These are phyloP conservation scores for Tigriopus japonicus DNA, from an alignment of 1,140 invertebrate genomes.

Conservation along the genomic window DNA sequence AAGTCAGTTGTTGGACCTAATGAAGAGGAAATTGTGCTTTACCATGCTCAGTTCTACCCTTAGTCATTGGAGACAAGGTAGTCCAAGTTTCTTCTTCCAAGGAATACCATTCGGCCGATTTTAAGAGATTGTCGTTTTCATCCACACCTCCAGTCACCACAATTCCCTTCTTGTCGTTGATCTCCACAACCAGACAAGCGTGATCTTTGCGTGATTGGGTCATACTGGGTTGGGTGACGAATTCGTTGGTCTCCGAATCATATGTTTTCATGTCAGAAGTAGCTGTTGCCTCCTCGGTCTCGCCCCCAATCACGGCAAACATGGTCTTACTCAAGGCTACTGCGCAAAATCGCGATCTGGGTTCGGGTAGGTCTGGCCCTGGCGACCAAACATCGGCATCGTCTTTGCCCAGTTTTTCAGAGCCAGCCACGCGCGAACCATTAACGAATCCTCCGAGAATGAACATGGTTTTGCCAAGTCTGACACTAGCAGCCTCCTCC, in stretches of 20 bases:
- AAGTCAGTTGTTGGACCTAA: not conserved
- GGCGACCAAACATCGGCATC: not conserved
- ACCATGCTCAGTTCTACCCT: constrained; percentile 6
- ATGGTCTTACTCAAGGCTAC: not conserved
- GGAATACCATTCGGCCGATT: constrained; percentile 1
- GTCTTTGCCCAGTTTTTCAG: not conserved
- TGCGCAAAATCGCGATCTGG: not conserved
- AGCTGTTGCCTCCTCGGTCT: not conserved
- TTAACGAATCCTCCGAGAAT: constrained; percentile 9
- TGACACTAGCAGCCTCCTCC: constrained; percentile 9
- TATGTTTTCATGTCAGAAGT: constrained; percentile 5
- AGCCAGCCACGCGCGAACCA: not conserved
- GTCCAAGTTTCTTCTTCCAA: constrained; percentile 4
- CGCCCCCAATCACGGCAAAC: constrained; percentile 6
- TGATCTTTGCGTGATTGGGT: not conserved
- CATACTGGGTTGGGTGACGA: not conserved
- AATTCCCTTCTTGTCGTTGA: constrained; percentile 4
- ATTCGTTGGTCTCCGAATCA: constrained; percentile 2
- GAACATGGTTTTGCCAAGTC: not conserved
- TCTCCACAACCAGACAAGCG: constrained; percentile 4
- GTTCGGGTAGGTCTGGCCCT: not conserved
- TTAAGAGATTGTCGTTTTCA: not conserved
- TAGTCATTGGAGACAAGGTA: not conserved
- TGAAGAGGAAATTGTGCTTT: not conserved
- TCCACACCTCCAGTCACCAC: constrained; percentile 10